These are phyloP conservation scores for Rhinophrynus dorsalis DNA, from an alignment of 2,797 vertebrate genomes.

Conservation along the genomic window DNA sequence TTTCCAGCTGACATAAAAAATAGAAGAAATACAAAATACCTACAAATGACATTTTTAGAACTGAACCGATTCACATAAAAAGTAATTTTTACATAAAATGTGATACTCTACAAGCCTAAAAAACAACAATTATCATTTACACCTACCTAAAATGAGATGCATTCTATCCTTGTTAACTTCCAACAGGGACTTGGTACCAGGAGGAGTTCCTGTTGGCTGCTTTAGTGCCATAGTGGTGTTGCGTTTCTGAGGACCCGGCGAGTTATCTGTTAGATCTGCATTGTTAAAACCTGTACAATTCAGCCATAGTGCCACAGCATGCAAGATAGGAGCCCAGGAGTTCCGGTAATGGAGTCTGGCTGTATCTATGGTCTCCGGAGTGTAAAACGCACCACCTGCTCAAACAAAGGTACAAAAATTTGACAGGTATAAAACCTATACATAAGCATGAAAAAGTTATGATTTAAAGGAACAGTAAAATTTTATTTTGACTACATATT, in stretches of 20 bases:
- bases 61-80: no score
- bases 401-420: neutral
- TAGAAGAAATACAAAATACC: no score
- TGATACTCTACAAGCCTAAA: no score
- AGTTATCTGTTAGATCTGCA: slow-evolving; percentile 71
- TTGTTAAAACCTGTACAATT: slow-evolving; percentile 86
- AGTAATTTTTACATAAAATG: no score
- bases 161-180: slow-evolving; percentile 90
- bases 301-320: slow-evolving; percentile 92
- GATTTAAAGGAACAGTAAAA: no score
- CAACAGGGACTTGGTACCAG: slow-evolving; percentile 71
- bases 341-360: slow-evolving; percentile 92
- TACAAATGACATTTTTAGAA: no score
- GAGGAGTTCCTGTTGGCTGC: slow-evolving; percentile 66
- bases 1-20: no score
- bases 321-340: slow-evolving; percentile 94
- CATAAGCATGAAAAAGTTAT: no score
- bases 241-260: slow-evolving; percentile 66
- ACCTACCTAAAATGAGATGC: slow-evolving; percentile 92
- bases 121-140: no score
- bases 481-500: no score
- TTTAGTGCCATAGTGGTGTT: slow-evolving; percentile 62
- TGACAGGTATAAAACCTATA: no score
- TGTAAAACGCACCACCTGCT: slow-evolving; percentile 95
- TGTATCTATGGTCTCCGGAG: slow-evolving; percentile 96